Evolutionary conservation across 2,113 vertebrate species (phyloP).

Genomic region (Pionites leucogaster): DNA sequence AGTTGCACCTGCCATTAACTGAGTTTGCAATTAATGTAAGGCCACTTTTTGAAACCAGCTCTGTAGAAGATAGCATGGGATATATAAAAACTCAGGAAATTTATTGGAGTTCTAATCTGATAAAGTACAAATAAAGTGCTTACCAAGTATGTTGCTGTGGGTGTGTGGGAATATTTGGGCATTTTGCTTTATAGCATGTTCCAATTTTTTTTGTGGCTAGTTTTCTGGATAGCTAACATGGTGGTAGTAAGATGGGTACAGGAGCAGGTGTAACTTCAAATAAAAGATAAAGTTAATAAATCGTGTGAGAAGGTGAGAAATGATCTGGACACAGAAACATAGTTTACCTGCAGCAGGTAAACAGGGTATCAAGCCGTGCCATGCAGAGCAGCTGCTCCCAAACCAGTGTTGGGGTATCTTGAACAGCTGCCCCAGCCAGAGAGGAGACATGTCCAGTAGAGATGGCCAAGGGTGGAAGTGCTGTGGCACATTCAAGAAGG

Average conservation of each 20-base stretch:
- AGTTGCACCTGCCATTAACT: neutral
- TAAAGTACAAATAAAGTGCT: neutral
- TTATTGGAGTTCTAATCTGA: neutral
- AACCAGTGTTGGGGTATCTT: neutral
- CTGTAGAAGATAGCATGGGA: neutral
- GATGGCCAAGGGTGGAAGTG: neutral
- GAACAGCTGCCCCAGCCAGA: neutral
- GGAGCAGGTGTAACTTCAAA: neutral
- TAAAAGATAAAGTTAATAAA: neutral
- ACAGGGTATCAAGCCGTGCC: neutral
- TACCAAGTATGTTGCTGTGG: neutral
- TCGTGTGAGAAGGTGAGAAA: neutral
- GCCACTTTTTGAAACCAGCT: neutral
- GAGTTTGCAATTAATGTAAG: conserved; percentile 3
- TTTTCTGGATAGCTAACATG: neutral
- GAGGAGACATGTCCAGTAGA: neutral
- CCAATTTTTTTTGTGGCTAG: neutral
- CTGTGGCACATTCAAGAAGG: neutral
- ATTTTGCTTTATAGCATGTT: neutral
- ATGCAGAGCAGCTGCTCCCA: neutral
- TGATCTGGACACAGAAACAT: neutral
- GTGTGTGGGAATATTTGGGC: neutral
- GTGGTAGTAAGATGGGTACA: neutral
- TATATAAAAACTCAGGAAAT: neutral
- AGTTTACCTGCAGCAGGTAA: neutral